A percentile compares a stretch with the other conserved stretches of the same genome.
Conservation (phyloP, 2,888 invertebrate genomes). For the Pecten maximus region DNA sequence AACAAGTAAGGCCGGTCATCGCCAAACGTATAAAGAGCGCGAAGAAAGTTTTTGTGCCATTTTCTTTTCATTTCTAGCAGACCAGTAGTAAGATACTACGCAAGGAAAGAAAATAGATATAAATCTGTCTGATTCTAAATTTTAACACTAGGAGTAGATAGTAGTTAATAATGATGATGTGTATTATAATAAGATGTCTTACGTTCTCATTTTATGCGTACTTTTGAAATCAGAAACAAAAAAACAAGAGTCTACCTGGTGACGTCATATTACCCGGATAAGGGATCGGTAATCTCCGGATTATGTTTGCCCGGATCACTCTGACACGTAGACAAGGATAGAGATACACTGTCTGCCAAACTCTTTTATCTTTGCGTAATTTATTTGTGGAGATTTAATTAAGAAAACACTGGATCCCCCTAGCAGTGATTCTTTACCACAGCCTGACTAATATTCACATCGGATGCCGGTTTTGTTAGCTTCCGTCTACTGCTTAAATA, state of each 20-base stretch:
- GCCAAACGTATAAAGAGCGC: no score
- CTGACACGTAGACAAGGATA: neutral
- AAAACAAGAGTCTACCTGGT: neutral
- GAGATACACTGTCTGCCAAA: neutral
- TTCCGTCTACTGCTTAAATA: neutral
- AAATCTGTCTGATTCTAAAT: no score
- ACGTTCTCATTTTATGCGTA: neutral
- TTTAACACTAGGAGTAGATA: no score
- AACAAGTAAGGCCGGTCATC: no score
- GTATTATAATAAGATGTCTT: no score
- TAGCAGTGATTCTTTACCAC: neutral
- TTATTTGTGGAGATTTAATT: constrained; percentile 13
- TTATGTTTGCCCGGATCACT: neutral
- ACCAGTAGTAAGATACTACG: no score
- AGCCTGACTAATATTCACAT: neutral
- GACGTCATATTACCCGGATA: neutral
- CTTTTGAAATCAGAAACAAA: neutral
- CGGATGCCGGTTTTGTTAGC: neutral
- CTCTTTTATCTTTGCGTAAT: constrained; percentile 29
- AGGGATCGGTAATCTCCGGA: constrained; percentile 2
- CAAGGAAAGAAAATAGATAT: no score
- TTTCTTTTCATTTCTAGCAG: no score
- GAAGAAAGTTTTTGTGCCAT: no score
- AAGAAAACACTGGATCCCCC: constrained; percentile 8
- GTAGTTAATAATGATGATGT: no score